Evolutionary conservation across 2,113 vertebrate genomes (phyloP).

Genomic region (Vicugna pacos): DNA sequence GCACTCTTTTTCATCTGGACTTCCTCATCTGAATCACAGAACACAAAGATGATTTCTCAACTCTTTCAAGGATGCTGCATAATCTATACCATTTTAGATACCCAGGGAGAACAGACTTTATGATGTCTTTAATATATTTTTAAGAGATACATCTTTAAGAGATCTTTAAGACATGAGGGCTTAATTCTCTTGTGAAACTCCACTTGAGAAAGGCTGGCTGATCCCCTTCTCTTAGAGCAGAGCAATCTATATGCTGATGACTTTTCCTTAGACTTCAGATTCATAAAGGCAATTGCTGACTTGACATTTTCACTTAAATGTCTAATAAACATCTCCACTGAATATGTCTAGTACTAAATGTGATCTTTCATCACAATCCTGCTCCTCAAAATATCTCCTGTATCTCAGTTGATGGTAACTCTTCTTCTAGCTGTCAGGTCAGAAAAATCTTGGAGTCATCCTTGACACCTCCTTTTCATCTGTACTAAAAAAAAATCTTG

Average conservation of each 20-base stretch:
- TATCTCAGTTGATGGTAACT: background rate
- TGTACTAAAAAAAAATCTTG: background rate
- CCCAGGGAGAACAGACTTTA: background rate
- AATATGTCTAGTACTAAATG: background rate
- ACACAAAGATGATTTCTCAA: background rate
- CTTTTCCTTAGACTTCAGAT: background rate
- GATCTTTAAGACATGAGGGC: background rate
- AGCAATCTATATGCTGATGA: background rate
- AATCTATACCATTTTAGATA: background rate
- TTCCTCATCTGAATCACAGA: background rate
- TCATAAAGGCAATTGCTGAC: background rate
- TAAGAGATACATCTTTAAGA: background rate
- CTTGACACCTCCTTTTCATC: background rate
- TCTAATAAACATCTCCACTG: conserved; percentile 5
- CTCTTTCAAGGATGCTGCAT: background rate
- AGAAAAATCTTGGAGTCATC: background rate
- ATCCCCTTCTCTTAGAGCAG: background rate
- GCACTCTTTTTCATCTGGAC: background rate
- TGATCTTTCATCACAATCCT: background rate
- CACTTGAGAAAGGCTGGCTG: background rate
- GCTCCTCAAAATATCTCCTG: background rate
- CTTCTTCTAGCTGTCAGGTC: background rate
- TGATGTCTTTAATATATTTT: background rate
- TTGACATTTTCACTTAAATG: background rate
- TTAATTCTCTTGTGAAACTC: background rate